These are phyloP conservation scores for Delichon dasypus DNA, from an alignment of 2,797 vertebrate species.

Conservation along the genomic window DNA sequence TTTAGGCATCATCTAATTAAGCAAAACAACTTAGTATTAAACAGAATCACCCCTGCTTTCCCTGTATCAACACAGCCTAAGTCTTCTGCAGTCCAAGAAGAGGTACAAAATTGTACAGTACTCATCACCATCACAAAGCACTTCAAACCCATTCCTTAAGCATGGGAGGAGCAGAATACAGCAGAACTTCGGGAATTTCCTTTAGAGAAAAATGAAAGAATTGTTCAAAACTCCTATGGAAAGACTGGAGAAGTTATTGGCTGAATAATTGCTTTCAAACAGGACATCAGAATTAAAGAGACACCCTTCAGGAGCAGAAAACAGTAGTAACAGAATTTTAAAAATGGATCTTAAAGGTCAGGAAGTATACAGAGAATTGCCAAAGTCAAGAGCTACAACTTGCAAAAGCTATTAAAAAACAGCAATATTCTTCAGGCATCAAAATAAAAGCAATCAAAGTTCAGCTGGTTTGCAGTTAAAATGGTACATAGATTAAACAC, in stretches of 20 bases:
- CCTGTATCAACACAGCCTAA: background rate
- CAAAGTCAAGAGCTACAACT: background rate
- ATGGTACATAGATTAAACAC: conserved; percentile 1
- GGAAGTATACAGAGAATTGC: background rate
- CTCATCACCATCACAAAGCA: background rate
- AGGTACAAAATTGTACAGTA: background rate
- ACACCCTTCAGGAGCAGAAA: conserved; percentile 9
- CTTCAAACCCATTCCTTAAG: background rate
- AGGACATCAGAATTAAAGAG: conserved; percentile 1
- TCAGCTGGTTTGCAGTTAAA: background rate
- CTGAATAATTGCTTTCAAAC: background rate
- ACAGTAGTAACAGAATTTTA: background rate
- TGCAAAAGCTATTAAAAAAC: conserved; percentile 9
- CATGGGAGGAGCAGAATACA: background rate
- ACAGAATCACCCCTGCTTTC: background rate
- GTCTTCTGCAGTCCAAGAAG: background rate
- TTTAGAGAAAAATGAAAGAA: conserved; percentile 1
- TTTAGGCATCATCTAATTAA: background rate
- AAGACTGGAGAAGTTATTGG: background rate
- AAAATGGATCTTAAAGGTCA: background rate
- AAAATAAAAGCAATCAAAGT: background rate
- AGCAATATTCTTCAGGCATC: conserved; percentile 11
- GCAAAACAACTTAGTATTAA: background rate
- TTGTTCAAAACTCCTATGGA: background rate
- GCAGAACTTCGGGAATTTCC: background rate